Conservation (phyloP, 2,888 invertebrate species). For the Cecidostiba fungosa region DNA sequence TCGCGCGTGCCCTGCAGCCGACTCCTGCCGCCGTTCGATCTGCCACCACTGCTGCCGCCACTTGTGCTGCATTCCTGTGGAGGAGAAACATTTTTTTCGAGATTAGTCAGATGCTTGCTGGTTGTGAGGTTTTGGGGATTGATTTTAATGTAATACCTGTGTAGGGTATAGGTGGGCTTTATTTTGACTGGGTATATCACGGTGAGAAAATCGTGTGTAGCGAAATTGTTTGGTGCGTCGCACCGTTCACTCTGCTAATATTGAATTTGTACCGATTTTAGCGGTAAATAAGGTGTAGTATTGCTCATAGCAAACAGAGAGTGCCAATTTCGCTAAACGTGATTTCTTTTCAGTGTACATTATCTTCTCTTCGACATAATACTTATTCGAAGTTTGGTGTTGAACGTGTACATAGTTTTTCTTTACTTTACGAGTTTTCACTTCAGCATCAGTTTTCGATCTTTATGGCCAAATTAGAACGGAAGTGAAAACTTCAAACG, state of each 20-base stretch:
- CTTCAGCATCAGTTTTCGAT: background rate
- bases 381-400: background rate
- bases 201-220: too few relatives aligned
- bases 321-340: background rate
- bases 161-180: too few relatives aligned
- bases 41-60: slow-evolving; percentile 23
- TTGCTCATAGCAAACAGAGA: too few relatives aligned
- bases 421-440: background rate
- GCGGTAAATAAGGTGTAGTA: too few relatives aligned
- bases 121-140: too few relatives aligned
- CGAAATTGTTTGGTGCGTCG: too few relatives aligned
- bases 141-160: too few relatives aligned
- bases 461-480: too few relatives aligned
- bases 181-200: too few relatives aligned
- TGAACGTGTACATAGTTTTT: background rate
- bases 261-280: too few relatives aligned
- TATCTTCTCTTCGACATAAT: background rate
- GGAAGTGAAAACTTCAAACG: too few relatives aligned
- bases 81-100: slow-evolving; percentile 11
- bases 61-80: slow-evolving; percentile 74
- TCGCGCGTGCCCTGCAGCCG: slow-evolving; percentile 73
- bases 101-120: background rate
- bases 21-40: slow-evolving; percentile 19
- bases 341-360: background rate
- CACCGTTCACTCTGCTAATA: too few relatives aligned